Evolutionary conservation across 2,797 vertebrate species (phyloP), one percentile per base, ranked within the genome.

Genomic region (Eidolon dupreanum): DNA sequence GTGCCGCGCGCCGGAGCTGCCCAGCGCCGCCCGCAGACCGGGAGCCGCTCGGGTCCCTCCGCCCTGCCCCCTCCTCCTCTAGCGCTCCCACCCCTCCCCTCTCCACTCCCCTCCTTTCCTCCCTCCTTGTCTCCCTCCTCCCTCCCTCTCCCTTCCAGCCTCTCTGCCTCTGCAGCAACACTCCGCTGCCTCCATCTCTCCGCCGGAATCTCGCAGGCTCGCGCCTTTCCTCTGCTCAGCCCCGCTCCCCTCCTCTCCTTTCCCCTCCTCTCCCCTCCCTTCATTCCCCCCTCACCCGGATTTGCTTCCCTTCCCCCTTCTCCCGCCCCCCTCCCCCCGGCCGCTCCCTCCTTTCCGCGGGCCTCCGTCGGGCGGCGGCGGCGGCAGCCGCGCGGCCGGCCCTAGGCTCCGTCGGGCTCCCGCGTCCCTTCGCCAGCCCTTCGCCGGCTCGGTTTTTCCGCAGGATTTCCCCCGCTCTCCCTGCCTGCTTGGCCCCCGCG

Each of bases 131-230:
- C 74, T 41, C 86, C 91, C 90, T 46, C n/a, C n/a, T n/a, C n/a
- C 90, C 90, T 57, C 84, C 74, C 66, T 90, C 88, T 92, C 90
- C 81, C 73, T 65, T 90, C 87, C 81, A 96, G 88, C 97, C 71
- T 74, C 96, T 88, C 95, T 93, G 97, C 97, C 98, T 97, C 98
- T 98, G 98, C 98, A 98, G 98, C 98, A 98, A 96, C 98, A 98
- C 97, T 98, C 96, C 97, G 97, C 98, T 98, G 98, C 98, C 96
- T 98, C 95, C 97, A 89, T 85, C 97, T 93, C 92, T 96, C 95
- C 83, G 78, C 97, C 65, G 93, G 96, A 92, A 94, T 94, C 97
- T 95, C 92, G 84, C 93, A 66, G 93, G 84, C 96, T 95, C 96
- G 88, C 89, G 85, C 97, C 96, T 93, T 82, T 59, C 97, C 96